A percentile compares a stretch with the other conserved stretches of the same genome.
phyloP scores from a whole-genome alignment of 2,113 vertebrate genomes.

The Peromyscus leucopus region DNA sequence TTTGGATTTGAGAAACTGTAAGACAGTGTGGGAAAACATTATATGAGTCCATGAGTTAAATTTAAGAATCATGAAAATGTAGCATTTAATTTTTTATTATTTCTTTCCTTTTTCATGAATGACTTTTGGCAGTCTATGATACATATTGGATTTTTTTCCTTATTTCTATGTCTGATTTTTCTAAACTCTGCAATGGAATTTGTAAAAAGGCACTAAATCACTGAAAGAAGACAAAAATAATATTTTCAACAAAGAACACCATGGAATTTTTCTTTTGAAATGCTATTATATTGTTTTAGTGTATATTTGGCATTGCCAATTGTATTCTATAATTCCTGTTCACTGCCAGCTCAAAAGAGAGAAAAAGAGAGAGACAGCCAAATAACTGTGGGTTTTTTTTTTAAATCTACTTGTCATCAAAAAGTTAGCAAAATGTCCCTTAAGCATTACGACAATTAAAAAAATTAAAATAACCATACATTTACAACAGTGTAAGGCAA shows the following conservation, averaged over 20 bases:
- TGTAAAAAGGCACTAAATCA: slow-evolving; percentile 48
- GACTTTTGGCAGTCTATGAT: background rate
- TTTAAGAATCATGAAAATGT: slow-evolving; percentile 36
- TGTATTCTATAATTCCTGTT: slow-evolving; percentile 68
- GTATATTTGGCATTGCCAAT: slow-evolving; percentile 54
- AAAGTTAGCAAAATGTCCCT: slow-evolving; percentile 70
- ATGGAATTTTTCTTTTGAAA: slow-evolving; percentile 76
- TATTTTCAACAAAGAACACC: slow-evolving; percentile 63
- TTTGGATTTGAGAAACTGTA: background rate
- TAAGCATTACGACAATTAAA: slow-evolving; percentile 63
- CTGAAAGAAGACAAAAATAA: slow-evolving; percentile 67
- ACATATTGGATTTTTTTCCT: background rate
- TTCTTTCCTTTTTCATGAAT: slow-evolving; percentile 1
- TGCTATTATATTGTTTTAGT: slow-evolving; percentile 67
- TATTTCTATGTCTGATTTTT: slow-evolving; percentile 61
- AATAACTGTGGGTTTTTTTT: slow-evolving; percentile 50
- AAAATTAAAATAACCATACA: background rate
- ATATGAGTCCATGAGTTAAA: background rate
- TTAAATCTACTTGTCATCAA: slow-evolving; percentile 70
- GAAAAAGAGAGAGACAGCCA: slow-evolving; percentile 57
- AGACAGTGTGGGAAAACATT: background rate
- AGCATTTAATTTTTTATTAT: slow-evolving; percentile 8
- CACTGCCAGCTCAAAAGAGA: slow-evolving; percentile 65
- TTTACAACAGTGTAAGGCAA: slow-evolving; percentile 35
- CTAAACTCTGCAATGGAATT: slow-evolving; percentile 61